Base-by-base conservation (phyloP, 2,888 invertebrate genomes). In the Argyresthia goedartella region DNA sequence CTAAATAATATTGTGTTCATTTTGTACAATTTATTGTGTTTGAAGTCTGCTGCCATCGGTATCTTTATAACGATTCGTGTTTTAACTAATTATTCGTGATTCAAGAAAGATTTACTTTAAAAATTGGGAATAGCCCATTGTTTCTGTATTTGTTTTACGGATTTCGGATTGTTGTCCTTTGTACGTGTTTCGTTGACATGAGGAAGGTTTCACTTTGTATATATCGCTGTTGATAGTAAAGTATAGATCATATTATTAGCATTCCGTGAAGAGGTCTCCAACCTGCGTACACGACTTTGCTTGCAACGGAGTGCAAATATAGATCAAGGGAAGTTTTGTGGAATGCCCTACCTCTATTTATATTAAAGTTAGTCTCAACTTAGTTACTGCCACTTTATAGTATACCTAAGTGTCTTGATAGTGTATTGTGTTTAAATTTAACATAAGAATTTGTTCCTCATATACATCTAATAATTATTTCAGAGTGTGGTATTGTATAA, bases 321-420 rank as follows among this genome's bases (percentile, higher is more conserved):
- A 15, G 48, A 48, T 48, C 48, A 48, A 14, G 48, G 48, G 36
- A 48, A 48, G 36, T 48, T 47, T 48, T 48, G 48, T 48, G 48
- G 48, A 48, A 36, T 48, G 48, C 48, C 48, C 48, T 48, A 48
- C 48, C 42, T 50, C 42, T 50, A 41, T 42, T 41, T 50, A 50
- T 50, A 50, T 42, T 39, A 41, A 49, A 33, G 13, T 25, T 50
- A 50, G 42, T 42, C 25, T 50, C 13, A 49, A 9, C 16, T 50
- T 50, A 42, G 50, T 50, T 14, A 50, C 25, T 50, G 50, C 41
- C 50, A 50, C 50, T 48, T 48, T 48, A 48, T 25, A 14, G 15
- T 48, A 35, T 48, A 48, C 48, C 48, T 48, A 48, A 48, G 48
- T 48, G 48, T 48, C 48, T 48, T 48, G 48, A 48, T 48, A 48